phyloP scores from a whole-genome alignment of 2,888 invertebrate species.

The Torymus texanus region DNA sequence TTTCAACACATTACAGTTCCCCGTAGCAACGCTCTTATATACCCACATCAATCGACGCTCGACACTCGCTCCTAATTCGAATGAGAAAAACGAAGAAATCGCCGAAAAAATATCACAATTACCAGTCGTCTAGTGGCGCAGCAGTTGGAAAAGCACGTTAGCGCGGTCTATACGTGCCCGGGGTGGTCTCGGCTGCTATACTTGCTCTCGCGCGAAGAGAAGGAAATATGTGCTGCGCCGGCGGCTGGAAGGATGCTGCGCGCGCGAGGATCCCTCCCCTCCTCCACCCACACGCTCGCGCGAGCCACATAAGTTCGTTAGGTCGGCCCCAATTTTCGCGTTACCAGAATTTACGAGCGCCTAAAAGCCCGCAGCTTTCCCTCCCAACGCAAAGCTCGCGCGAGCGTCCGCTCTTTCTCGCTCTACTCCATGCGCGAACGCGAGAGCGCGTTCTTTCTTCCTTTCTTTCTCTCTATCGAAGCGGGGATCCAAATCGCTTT shows the following conservation, averaged over 20 bases:
- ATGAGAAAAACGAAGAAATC: background rate
- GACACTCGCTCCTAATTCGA: too few relatives aligned
- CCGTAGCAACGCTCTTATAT: too few relatives aligned
- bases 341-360: slow-evolving; percentile 71
- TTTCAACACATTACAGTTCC: too few relatives aligned
- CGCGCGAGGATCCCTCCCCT: background rate
- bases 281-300: background rate
- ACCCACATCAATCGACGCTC: too few relatives aligned
- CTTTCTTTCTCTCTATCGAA: slow-evolving; percentile 5
- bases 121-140: slow-evolving; percentile 15
- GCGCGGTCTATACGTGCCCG: slow-evolving; percentile 56
- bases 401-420: slow-evolving; percentile 37
- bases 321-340: slow-evolving; percentile 70
- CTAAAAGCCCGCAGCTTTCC: slow-evolving; percentile 67
- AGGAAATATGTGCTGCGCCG: slow-evolving; percentile 60
- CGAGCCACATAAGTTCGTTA: slow-evolving; percentile 70
- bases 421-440: background rate
- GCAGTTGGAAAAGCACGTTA: slow-evolving; percentile 58
- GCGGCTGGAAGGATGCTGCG: slow-evolving; percentile 19
- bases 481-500: slow-evolving; percentile 24
- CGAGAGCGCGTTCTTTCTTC: background rate
- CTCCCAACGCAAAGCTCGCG: slow-evolving; percentile 32
- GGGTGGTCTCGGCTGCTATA: background rate
- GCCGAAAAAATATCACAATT: background rate
- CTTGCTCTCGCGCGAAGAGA: slow-evolving; percentile 35